A percentile compares a stretch with the other conserved stretches of the same genome.
phyloP scores from a whole-genome alignment of 2,888 invertebrate genomes.

The Theretra japonica region DNA sequence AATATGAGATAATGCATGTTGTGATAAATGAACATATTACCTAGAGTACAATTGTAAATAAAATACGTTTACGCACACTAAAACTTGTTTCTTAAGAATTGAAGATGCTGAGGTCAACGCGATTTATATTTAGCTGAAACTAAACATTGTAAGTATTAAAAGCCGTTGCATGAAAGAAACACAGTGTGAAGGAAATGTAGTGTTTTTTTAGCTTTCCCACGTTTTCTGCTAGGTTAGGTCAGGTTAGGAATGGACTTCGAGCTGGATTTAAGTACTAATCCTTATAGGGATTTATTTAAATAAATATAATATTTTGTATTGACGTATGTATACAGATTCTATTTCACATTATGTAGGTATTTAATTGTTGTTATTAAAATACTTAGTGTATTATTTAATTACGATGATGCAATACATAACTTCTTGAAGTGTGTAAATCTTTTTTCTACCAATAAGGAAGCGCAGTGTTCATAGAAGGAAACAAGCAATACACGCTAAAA shows the following conservation, averaged over 20 bases:
- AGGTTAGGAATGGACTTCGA: not conserved
- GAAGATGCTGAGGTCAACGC: not conserved
- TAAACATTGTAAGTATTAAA: slow-evolving; percentile 10
- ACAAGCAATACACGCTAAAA: too few species aligned
- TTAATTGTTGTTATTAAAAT: too few species aligned
- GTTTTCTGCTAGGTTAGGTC: not conserved
- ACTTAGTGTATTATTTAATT: too few species aligned
- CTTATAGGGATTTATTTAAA: too few species aligned
- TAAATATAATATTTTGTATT: too few species aligned
- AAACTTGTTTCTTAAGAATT: slow-evolving; percentile 13
- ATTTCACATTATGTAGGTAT: too few species aligned
- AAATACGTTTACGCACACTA: not conserved
- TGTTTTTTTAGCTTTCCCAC: slow-evolving; percentile 11
- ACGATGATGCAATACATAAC: too few species aligned
- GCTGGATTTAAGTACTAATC: not conserved
- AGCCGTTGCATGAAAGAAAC: slow-evolving; percentile 6
- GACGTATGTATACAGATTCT: too few species aligned
- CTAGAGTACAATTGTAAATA: slow-evolving; percentile 14
- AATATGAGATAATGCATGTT: not conserved
- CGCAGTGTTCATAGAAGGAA: too few species aligned
- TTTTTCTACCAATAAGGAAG: too few species aligned
- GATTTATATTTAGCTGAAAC: slow-evolving; percentile 9
- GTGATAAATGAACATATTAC: not conserved
- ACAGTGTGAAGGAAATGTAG: not conserved
- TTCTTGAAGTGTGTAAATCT: too few species aligned